phyloP scores from a whole-genome alignment of 2,113 vertebrate species.

The Pica pica region DNA sequence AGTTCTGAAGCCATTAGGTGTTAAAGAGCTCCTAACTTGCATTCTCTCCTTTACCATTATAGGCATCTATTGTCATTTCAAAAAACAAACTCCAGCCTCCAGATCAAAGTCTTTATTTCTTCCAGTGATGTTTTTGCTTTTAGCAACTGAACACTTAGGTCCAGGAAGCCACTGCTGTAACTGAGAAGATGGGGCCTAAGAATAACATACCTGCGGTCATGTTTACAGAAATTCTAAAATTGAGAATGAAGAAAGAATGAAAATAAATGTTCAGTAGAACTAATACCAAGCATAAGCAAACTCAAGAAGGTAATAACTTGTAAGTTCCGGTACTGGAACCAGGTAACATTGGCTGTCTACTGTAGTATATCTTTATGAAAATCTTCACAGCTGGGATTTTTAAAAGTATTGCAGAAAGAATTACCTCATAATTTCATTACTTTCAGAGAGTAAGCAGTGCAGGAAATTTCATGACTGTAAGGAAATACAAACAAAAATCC shows the following conservation, averaged over 20 bases:
- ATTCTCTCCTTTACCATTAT: neutral
- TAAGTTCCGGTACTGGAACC: neutral
- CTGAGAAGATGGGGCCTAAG: neutral
- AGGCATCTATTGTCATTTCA: neutral
- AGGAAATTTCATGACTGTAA: neutral
- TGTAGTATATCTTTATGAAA: neutral
- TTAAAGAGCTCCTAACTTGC: neutral
- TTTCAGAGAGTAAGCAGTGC: neutral
- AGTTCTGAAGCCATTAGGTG: neutral
- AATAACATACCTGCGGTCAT: neutral
- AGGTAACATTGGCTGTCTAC: neutral
- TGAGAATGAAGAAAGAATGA: neutral
- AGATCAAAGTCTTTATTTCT: neutral
- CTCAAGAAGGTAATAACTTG: neutral
- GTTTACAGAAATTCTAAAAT: neutral
- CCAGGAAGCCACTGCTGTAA: neutral
- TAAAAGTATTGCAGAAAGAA: neutral
- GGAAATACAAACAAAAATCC: neutral
- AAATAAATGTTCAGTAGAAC: neutral
- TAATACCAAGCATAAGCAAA: neutral
- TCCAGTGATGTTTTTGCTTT: neutral
- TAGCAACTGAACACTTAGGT: neutral
- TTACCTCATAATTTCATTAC: neutral
- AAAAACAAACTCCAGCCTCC: neutral
- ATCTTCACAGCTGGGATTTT: neutral